Evolutionary conservation across 2,888 invertebrate species (phyloP).

Genomic region (Dryobotodes eremita): DNA sequence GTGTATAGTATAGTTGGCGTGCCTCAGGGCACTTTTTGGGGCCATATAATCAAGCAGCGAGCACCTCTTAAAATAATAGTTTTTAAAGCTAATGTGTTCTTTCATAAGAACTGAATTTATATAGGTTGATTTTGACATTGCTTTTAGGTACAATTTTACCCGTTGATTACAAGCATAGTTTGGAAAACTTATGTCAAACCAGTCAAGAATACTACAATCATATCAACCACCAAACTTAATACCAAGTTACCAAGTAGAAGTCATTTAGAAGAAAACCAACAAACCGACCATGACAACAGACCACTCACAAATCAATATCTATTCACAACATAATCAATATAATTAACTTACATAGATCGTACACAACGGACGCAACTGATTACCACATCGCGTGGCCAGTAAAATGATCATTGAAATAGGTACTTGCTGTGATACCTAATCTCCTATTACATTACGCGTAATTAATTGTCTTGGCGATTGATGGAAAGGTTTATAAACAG

Average conservation of each 20-base stretch:
- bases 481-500: not conserved
- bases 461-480: slow-evolving; percentile 25
- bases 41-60: not conserved
- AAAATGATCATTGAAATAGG: slow-evolving; percentile 44
- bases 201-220: not conserved
- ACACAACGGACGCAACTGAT: slow-evolving; percentile 36
- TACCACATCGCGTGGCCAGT: slow-evolving; percentile 47
- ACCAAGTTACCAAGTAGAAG: too few relatives aligned
- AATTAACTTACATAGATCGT: slow-evolving; percentile 34
- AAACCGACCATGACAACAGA: not conserved
- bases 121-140: not conserved
- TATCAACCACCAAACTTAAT: not conserved
- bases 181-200: not conserved
- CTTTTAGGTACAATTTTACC: not conserved
- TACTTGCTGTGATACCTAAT: slow-evolving; percentile 8
- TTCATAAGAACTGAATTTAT: not conserved
- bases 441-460: slow-evolving; percentile 16
- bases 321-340: slow-evolving; percentile 30
- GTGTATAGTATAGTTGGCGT: not conserved
- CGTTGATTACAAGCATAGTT: not conserved
- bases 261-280: not conserved
- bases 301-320: slow-evolving; percentile 8
- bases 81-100: not conserved
- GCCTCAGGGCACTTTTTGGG: not conserved
- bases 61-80: not conserved